Base-by-base conservation (phyloP, 2,113 vertebrate genomes). In the Herpailurus yagouaroundi region DNA sequence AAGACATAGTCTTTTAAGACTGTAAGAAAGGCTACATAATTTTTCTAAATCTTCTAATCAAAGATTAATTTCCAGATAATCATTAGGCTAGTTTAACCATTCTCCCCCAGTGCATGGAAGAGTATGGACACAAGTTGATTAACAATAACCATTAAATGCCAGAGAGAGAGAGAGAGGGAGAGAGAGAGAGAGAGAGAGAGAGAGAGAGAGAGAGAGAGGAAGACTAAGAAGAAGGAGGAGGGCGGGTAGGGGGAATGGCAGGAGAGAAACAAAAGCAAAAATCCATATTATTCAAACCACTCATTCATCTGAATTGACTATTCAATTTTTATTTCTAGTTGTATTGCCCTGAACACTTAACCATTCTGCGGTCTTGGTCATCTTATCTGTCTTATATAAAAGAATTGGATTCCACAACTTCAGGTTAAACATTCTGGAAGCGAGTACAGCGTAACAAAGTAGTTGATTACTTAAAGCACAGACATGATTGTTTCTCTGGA, bases 181-280 rank as follows among this genome's bases (percentile, higher is more conserved):
- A 6, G 41, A 38, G 38, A 41, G 8, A 55, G 5, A 48, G 7
- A 36, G 36, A 36, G 36, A 36, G 36, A 83, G 7, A 79, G 21
- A 87, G 27, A 45, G 45, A 45, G 45, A 9, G 45, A 9, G 7
- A 1, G 21, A 48, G 8, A 48, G 10, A 48, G 23, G 15, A 25
- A 38, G 15, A 60, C 1, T 4, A 2, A 13, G 31, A 19, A 11
- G 21, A 10, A 38, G 36, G 3, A 25, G 21, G 9, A 10, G 36
- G 27, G 8, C 12, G 27, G 14, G 13, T 41, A 2, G 31, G 31
- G n/a, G 38, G 25, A 27, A 76, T 41, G 19, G 38, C 41, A 36
- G 52, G 3, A 48, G 25, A 60, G 23, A 52, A 88, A 96, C 3
- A 80, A 91, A 89, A 93, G 18, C 36, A 82, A 66, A 97, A 97